Evolutionary conservation across 2,888 invertebrate species (phyloP), one percentile per base, ranked within the genome.

Genomic region (Dasypogon diadema): DNA sequence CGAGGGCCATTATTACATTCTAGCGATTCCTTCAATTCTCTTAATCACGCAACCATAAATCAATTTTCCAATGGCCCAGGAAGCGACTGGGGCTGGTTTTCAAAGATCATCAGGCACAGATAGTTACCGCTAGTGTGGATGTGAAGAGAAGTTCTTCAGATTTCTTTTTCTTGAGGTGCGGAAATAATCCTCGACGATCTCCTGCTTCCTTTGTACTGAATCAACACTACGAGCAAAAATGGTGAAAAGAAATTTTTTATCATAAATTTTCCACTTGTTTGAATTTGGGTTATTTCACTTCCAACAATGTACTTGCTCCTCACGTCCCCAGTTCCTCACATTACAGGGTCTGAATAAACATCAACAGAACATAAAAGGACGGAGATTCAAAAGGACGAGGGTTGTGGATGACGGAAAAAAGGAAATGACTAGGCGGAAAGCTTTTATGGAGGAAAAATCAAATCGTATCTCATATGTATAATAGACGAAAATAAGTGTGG

Each of bases 211-310:
- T 30, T 46, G 58, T 68, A 34, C 46, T 1, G 42, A 72, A 75
- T 72, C 72, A 72, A 72, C 70, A 75, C 48, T 55, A 55, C 12
- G 21, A 70, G 58, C 16, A 74, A 74, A 74, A 74, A 56, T 16
- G 37, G 65, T 63, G 65, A 63, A 70, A 68, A 46, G 60, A 51
- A 72, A 68, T 60, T 76, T 70, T 48, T 77, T 74, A 77, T 77
- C 76, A 76, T 76, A 77, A 75, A 77, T 77, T 77, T 77, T 77
- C 75, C 76, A 68, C 68, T 68, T 74, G 75, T 75, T 65, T 75
- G 60, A 75, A 75, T 76, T 74, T 76, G 30, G 46, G 70, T 77
- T 72, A 26, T 21, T 51, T 65, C 30, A 14, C 70, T 30, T 6
- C 54, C 34, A 30, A 34, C 70, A 70, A 70, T 54, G 21, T 70